Evolutionary conservation across 2,113 vertebrate species (phyloP), one percentile per base, ranked within the genome.

Genomic region (Gila orcuttii): DNA sequence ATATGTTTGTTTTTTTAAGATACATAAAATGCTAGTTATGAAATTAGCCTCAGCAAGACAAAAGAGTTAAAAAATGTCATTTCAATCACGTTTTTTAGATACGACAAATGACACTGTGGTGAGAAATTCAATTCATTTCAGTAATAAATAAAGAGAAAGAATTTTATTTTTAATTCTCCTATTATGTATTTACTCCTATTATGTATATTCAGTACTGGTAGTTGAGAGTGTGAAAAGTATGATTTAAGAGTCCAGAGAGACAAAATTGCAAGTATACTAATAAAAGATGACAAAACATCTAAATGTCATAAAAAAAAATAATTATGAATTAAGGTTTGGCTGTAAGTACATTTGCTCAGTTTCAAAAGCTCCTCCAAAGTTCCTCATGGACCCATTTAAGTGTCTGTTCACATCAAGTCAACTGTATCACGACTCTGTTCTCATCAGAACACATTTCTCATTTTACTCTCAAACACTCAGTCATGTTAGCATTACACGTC

Each of bases 381-480:
- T 79, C 77, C 55, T 79, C 77, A 7, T 15, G 55, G 79, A 60
- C 42, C 57, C 28, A 78, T 88, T 82, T 66, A 59, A 85, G 39
- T 59, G 66, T 74, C 83, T 75, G 23, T 83, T 86, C 69, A 52
- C 69, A 66, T 82, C 69, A 60, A 50, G 64, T 52, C 17, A 86
- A 69, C 36, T 81, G n/a, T n/a, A 71, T 73, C 69, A 79, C 69
- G 4, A 84, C 79, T 76, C 74, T 74, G 15, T 62, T 87, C 23
- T 68, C 50, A 64, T 23, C 42, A 68, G 79, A 57, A n/a, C 69
- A 25, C 60, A 76, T 23, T 66, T 79, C 62, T 86, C 87, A 31
- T 74, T 74, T 74, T 66, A 68, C 57, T 42, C 64, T 39, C 68
- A 80, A 74, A 64, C 66, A 45, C 57, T 57, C 17, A 68, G n/a